Evolutionary conservation across 2,888 invertebrate species (phyloP).

Genomic region (Lepidocyrtinus sp.): DNA sequence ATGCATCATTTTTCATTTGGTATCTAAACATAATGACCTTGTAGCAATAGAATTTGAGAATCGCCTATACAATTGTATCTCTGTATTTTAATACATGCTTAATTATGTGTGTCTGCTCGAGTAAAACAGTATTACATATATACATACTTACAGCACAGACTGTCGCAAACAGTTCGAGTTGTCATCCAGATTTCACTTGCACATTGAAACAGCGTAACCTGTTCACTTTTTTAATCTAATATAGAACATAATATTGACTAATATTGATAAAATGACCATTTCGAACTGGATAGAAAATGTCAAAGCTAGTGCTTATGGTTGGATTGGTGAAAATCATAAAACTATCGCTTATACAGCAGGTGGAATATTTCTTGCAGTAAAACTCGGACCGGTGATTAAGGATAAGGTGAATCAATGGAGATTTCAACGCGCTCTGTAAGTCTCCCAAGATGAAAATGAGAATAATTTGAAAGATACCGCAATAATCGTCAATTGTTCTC

Average conservation of each 20-base stretch:
- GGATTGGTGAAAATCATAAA: slow-evolving; percentile 43
- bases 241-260: background rate
- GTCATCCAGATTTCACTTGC: background rate
- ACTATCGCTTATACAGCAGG: slow-evolving; percentile 7
- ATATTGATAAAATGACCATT: background rate
- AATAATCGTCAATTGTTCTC: background rate
- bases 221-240: background rate
- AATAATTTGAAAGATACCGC: background rate
- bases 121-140: no score
- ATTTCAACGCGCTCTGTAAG: no score
- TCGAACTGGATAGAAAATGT: background rate
- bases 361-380: background rate
- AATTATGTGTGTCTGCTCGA: no score
- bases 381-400: background rate
- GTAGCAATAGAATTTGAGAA: no score
- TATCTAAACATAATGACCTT: no score
- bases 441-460: background rate
- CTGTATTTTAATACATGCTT: no score
- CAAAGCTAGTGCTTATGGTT: background rate
- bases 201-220: background rate
- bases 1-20: no score
- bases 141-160: no score
- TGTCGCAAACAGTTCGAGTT: background rate
- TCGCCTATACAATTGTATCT: no score
- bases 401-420: no score